A percentile compares a stretch with the other conserved stretches of the same genome.
Evolutionary conservation across 1,140 invertebrate genomes (phyloP).

Genomic region (Panagrolaimus sp.): DNA sequence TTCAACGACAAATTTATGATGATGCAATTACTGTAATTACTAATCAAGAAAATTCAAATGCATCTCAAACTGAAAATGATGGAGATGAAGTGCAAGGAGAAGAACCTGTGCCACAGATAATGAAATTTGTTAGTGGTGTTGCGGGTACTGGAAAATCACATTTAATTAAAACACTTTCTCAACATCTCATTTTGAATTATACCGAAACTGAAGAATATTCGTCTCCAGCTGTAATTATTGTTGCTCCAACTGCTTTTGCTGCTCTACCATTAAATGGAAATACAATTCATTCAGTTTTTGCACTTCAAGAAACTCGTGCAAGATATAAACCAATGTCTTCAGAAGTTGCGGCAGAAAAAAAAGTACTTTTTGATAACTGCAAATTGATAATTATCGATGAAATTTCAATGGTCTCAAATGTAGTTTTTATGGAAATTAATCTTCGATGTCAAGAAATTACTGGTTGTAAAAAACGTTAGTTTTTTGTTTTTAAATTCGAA

Average conservation of each 20-base stretch:
- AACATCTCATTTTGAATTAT: not conserved
- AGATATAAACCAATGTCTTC: not conserved
- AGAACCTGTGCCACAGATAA: too few species aligned
- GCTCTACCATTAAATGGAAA: not conserved
- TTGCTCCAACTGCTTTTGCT: not conserved
- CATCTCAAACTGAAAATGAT: too few species aligned
- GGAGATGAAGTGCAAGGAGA: too few species aligned
- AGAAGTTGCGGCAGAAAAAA: too few species aligned
- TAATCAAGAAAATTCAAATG: too few species aligned
- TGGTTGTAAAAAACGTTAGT: too few species aligned
- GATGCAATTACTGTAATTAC: too few species aligned
- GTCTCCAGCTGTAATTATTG: not conserved
- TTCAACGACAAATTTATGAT: too few species aligned
- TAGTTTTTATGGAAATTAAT: not conserved
- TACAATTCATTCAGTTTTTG: not conserved
- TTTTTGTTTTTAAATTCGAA: not conserved
- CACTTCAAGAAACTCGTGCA: not conserved
- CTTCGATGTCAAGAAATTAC: not conserved
- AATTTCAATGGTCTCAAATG: not conserved
- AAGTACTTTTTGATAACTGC: not conserved
- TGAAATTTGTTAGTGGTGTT: not conserved
- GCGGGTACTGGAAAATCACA: not conserved
- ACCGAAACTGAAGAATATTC: not conserved
- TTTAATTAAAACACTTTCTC: not conserved
- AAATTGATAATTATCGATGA: conserved; percentile 12